Evolutionary conservation across 2,113 vertebrate genomes (phyloP).

Genomic region (Hemiscyllium ocellatum): DNA sequence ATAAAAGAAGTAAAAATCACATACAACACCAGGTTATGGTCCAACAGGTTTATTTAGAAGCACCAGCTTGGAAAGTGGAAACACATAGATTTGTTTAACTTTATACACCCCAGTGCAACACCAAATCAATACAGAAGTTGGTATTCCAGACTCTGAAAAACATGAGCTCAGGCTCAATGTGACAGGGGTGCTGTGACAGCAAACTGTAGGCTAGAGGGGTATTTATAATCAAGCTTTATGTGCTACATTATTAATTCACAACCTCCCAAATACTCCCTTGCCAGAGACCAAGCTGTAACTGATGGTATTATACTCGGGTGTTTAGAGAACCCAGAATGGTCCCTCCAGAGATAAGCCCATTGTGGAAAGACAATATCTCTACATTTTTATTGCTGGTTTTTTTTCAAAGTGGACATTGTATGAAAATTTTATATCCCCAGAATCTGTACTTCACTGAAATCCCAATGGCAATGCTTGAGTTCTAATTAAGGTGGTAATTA

Average conservation of each 20-base stretch:
- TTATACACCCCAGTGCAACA: too few relatives aligned
- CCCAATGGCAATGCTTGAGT: background rate
- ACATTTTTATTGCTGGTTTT: background rate
- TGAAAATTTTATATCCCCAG: background rate
- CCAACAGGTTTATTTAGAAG: too few relatives aligned
- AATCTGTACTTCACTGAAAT: background rate
- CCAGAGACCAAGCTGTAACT: background rate
- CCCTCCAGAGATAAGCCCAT: background rate
- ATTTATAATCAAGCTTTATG: background rate
- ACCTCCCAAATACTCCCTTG: background rate
- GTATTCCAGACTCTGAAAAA: too few relatives aligned
- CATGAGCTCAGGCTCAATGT: too few relatives aligned
- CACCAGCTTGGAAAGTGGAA: too few relatives aligned
- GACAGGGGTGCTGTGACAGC: background rate
- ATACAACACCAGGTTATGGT: too few relatives aligned
- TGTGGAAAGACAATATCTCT: conserved; percentile 13
- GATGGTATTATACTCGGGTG: background rate
- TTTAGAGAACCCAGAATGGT: background rate
- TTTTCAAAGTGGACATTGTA: conserved; percentile 7
- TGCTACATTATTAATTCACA: background rate
- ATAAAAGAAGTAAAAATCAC: too few relatives aligned
- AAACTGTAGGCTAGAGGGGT: background rate
- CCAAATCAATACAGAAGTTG: too few relatives aligned
- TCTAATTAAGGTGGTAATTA: conserved; percentile 35
- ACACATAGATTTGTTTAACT: too few relatives aligned